Conservation (phyloP, 2,888 invertebrate species). For the Luperina testacea region DNA sequence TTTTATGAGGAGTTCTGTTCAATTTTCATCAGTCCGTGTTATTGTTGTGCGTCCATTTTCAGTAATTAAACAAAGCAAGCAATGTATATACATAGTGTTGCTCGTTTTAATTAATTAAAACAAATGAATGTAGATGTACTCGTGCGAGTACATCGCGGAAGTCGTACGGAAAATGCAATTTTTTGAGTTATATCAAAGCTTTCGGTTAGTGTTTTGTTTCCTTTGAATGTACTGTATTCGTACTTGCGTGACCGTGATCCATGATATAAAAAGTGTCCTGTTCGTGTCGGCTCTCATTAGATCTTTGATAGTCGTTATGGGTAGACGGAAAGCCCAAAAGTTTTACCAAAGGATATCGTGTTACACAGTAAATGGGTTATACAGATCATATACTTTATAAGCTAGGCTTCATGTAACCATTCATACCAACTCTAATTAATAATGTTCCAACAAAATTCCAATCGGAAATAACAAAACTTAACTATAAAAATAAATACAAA, state of each 20-base stretch:
- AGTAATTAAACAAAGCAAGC: constrained; percentile 54
- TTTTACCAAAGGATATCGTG: neutral
- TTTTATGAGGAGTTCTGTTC: constrained; percentile 14
- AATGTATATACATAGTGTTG: constrained; percentile 25
- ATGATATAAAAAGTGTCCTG: neutral
- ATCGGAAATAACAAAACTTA: too few species aligned
- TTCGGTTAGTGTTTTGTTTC: neutral
- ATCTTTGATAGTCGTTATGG: neutral
- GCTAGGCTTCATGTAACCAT: too few species aligned
- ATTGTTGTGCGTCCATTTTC: constrained; percentile 50
- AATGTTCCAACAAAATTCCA: too few species aligned
- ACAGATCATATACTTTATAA: neutral
- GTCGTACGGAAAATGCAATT: constrained; percentile 42
- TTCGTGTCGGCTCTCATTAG: neutral
- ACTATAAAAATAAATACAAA: too few species aligned
- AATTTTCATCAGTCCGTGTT: constrained; percentile 36
- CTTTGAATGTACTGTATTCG: neutral
- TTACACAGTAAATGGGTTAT: neutral
- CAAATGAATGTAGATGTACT: neutral
- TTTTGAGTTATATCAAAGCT: constrained; percentile 25
- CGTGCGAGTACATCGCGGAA: neutral
- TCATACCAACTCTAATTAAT: too few species aligned
- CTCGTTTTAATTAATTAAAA: constrained; percentile 63
- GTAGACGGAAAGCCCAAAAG: neutral
- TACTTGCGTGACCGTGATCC: neutral